Evolutionary conservation across 2,888 invertebrate genomes (phyloP).

Genomic region (Ephialtes manifestator): DNA sequence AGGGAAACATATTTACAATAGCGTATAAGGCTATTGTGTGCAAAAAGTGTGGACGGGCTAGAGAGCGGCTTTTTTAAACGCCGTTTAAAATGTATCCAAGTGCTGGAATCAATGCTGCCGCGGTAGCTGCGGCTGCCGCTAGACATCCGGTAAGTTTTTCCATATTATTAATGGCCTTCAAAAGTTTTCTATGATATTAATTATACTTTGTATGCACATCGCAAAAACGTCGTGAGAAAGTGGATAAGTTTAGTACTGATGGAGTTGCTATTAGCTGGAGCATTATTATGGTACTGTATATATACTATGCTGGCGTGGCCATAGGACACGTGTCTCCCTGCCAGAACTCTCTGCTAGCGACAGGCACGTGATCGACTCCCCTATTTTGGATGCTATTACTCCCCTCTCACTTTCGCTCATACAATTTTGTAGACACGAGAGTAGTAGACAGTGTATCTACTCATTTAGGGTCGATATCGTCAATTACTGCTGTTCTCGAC

Average conservation of each 20-base stretch:
- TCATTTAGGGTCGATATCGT: not conserved
- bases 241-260: not conserved
- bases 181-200: not conserved
- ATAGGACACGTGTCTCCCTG: slow-evolving; percentile 70
- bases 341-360: slow-evolving; percentile 43
- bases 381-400: slow-evolving; percentile 25
- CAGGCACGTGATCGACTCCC: slow-evolving; percentile 60
- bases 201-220: not conserved
- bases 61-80: slow-evolving; percentile 33
- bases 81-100: slow-evolving; percentile 92
- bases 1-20: slow-evolving; percentile 51
- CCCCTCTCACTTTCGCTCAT: not conserved
- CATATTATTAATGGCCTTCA: not conserved
- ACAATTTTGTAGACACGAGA: slow-evolving; percentile 17
- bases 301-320: slow-evolving; percentile 61
- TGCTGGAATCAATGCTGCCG: slow-evolving; percentile 95
- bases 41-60: not conserved
- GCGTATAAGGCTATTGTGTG: slow-evolving; percentile 38
- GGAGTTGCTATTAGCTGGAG: not conserved
- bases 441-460: not conserved
- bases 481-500: not conserved
- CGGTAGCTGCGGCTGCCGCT: slow-evolving; percentile 94
- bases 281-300: not conserved
- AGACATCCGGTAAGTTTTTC: slow-evolving; percentile 92
- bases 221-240: not conserved